Conservation (phyloP, 2,113 vertebrate species). For the Engystomops pustulosus region DNA sequence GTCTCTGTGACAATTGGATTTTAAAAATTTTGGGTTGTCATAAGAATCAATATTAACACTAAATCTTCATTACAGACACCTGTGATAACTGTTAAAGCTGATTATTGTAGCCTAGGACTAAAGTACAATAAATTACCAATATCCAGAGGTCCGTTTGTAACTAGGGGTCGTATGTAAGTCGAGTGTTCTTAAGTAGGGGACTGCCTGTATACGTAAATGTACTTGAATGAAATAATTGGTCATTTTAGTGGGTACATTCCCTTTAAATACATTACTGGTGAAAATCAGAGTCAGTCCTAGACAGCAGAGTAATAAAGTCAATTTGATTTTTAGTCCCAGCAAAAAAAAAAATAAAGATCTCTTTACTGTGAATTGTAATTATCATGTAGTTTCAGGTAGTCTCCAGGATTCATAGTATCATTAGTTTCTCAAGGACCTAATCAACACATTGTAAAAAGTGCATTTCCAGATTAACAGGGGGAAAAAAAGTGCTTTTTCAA, state of each 20-base stretch:
- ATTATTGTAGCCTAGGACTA: too few relatives aligned
- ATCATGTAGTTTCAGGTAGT: slow-evolving; percentile 27
- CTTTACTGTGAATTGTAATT: slow-evolving; percentile 27
- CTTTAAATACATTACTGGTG: neutral
- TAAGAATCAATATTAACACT: too few relatives aligned
- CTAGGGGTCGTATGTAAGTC: too few relatives aligned
- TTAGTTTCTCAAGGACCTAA: slow-evolving; percentile 49
- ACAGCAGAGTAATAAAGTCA: slow-evolving; percentile 13
- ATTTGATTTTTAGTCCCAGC: slow-evolving; percentile 35
- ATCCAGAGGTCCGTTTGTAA: too few relatives aligned
- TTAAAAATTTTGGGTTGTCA: too few relatives aligned
- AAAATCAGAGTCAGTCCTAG: neutral
- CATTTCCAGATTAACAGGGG: slow-evolving; percentile 27
- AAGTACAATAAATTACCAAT: too few relatives aligned
- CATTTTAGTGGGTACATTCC: neutral
- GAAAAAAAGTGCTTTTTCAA: slow-evolving; percentile 17
- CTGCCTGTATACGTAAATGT: too few relatives aligned
- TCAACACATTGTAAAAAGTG: slow-evolving; percentile 44
- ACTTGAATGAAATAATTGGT: neutral
- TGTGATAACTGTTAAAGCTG: too few relatives aligned
- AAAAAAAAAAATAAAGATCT: slow-evolving; percentile 1
- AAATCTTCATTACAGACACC: too few relatives aligned
- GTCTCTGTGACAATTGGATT: too few relatives aligned
- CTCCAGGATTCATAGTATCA: slow-evolving; percentile 38
- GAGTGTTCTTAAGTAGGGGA: too few relatives aligned